Percentiles rank a stretch among this genome's conserved stretches.
Evolutionary conservation across 2,797 vertebrate genomes (phyloP).

Genomic region (Paedocypris micromegethes): DNA sequence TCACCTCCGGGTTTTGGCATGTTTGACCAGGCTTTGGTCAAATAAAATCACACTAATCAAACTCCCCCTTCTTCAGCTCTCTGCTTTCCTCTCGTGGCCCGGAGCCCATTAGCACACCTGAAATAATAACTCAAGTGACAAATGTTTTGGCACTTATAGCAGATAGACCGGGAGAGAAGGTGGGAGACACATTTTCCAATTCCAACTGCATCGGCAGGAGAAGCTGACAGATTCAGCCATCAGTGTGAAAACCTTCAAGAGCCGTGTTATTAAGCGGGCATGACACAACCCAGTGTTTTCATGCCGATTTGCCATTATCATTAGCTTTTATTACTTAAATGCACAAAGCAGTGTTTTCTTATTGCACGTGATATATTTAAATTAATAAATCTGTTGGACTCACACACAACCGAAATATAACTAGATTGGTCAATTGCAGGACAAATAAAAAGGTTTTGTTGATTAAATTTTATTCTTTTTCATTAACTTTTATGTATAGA

Average conservation of each 20-base stretch:
- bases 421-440: too few species aligned
- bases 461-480: too few species aligned
- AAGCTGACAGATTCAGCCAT: conserved; percentile 53
- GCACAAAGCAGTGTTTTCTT: too few species aligned
- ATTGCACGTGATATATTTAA: too few species aligned
- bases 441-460: too few species aligned
- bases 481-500: too few species aligned
- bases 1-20: conserved; percentile 46
- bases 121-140: conserved; percentile 69
- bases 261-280: conserved; percentile 3
- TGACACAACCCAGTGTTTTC: background rate
- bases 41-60: conserved; percentile 47
- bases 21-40: conserved; percentile 43
- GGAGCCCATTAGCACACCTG: conserved; percentile 76
- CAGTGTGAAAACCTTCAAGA: conserved; percentile 55
- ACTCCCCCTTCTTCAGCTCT: conserved; percentile 27
- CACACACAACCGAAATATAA: too few species aligned
- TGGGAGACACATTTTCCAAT: conserved; percentile 43
- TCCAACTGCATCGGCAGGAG: conserved; percentile 53
- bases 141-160: conserved; percentile 54
- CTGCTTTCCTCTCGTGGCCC: conserved; percentile 54
- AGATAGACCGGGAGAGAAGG: conserved; percentile 47
- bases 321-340: too few species aligned
- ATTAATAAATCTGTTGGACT: too few species aligned
- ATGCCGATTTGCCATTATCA: conserved; percentile 3